phyloP scores from a whole-genome alignment of 2,113 vertebrate genomes.

The Tupaia chinensis region DNA sequence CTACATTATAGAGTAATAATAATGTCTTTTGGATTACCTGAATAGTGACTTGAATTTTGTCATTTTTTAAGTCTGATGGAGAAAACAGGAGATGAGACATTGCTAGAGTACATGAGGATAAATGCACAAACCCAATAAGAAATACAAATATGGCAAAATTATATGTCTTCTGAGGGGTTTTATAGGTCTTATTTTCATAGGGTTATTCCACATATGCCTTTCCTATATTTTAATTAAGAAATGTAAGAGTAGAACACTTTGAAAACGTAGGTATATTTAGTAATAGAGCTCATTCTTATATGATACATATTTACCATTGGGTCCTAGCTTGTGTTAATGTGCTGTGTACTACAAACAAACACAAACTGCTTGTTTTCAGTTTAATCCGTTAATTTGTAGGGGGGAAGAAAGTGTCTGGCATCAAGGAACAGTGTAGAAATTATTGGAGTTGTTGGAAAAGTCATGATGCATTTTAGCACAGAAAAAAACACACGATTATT shows the following conservation, averaged over 20 bases:
- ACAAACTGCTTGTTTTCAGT: neutral
- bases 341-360: neutral
- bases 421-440: neutral
- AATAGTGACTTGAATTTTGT: neutral
- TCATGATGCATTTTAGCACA: too few species aligned
- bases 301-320: neutral
- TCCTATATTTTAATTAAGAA: neutral
- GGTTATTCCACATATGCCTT: neutral
- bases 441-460: too few species aligned
- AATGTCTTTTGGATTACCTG: neutral
- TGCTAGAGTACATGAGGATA: neutral
- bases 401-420: neutral
- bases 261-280: neutral
- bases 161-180: neutral
- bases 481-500: too few species aligned
- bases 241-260: neutral
- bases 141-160: neutral
- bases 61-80: neutral
- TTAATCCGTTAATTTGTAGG: slow-evolving; percentile 8
- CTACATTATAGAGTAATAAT: neutral
- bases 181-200: neutral
- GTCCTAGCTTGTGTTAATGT: neutral
- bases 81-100: neutral
- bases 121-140: neutral
- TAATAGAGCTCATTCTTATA: neutral